Evolutionary conservation across 1,140 invertebrate species (phyloP), one percentile per base, ranked within the genome.

Genomic region (Hetaerina americana): DNA sequence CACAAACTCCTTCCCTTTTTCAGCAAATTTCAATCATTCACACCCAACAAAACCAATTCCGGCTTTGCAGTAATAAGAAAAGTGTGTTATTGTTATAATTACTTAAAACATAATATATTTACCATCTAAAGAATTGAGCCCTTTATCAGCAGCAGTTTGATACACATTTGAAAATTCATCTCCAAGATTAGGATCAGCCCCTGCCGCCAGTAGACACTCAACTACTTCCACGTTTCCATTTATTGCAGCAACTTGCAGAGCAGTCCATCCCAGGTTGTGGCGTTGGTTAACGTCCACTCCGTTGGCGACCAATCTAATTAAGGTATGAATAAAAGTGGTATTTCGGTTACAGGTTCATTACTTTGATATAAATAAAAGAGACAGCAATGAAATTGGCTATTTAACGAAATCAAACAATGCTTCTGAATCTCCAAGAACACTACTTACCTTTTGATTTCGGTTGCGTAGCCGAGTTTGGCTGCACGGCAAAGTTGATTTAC

Each of bases 211-310:
- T 26, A 97, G 81, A 74, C 87, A 79, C 80, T 86, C 84, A 1
- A 94, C 85, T 72, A 86, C 85, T 26, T 87, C 84, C 25, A 81
- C 71, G 75, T 87, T 86, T 66, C 87, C 87, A 82, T 93, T 95
- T 22, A 94, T 88, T 27, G 90, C 90, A 71, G 93, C 93, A 68
- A 89, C 86, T 81, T 95, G 93, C 29, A 96, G 82, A 15, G 92
- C 86, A 67, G 92, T 95, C 93, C 94, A 96, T 40, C 94, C 94
- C 28, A 94, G 82, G 22, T 81, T 72, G 81, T 94, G 91, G 0
- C 87, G 81, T 68, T 75, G 74, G 81, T 92, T 90, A 6, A 88
- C 83, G 78, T 89, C 82, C 40, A 85, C 78, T 15, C 81, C 82
- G 67, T 79, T 77, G 5, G 77, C 80, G 26, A 69, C 75, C 74